These are phyloP conservation scores for Spermophilus dauricus DNA, from an alignment of 2,113 vertebrate genomes.

Conservation along the genomic window DNA sequence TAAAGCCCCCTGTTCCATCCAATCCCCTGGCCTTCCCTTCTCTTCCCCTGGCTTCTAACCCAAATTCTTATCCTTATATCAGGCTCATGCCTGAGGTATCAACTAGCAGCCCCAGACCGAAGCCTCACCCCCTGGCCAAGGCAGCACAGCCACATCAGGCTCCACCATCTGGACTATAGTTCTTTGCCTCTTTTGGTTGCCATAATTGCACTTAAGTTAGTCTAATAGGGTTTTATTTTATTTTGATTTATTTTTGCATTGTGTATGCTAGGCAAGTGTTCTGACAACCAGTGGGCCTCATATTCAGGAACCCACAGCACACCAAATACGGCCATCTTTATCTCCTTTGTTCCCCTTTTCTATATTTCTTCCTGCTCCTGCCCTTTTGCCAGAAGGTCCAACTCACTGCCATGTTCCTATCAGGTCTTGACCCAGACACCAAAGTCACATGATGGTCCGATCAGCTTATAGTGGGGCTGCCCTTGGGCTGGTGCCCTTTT, in stretches of 20 bases:
- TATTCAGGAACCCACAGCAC: not conserved
- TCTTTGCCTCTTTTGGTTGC: not conserved
- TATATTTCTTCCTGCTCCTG: not conserved
- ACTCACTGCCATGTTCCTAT: not conserved
- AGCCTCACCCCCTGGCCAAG: rapidly evolving
- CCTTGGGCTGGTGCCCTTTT: not conserved
- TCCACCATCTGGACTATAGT: not conserved
- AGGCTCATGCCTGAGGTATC: not conserved
- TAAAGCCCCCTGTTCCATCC: not conserved
- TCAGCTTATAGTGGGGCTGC: not conserved
- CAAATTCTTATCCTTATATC: not conserved
- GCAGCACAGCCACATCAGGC: not conserved
- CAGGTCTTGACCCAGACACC: not conserved
- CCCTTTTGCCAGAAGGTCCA: not conserved
- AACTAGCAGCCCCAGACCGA: not conserved
- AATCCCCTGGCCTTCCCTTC: not conserved
- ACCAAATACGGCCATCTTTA: not conserved
- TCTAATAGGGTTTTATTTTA: not conserved
- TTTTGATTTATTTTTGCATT: not conserved
- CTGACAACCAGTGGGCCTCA: not conserved
- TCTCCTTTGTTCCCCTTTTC: not conserved
- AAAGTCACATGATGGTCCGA: too few species aligned
- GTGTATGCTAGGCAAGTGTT: not conserved
- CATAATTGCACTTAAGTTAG: not conserved
- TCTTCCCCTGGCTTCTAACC: not conserved